A percentile compares a stretch with the other conserved stretches of the same genome.
Evolutionary conservation across 2,888 invertebrate species (phyloP).

Genomic region (Pachydiplax longipennis): DNA sequence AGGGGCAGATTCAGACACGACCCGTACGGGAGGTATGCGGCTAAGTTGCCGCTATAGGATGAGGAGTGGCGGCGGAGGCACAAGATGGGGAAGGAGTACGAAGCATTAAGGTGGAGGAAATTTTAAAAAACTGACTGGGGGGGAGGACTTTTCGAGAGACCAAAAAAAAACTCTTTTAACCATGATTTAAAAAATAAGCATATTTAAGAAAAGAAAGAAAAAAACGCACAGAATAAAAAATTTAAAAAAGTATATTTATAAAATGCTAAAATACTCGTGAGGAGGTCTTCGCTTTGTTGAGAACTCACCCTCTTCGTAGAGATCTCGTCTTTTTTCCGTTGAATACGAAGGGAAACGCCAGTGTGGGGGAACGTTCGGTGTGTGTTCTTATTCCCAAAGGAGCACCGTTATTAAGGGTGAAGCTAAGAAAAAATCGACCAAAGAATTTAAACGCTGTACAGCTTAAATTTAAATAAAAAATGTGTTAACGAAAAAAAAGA

Average conservation of each 20-base stretch:
- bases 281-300: not conserved
- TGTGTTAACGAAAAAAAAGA: not conserved
- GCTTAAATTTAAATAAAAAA: not conserved
- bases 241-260: conserved; percentile 35
- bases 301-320: not conserved
- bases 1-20: conserved; percentile 44
- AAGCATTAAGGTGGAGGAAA: not conserved
- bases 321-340: not conserved
- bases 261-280: conserved; percentile 1
- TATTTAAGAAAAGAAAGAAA: not conserved
- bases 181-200: not conserved
- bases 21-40: conserved; percentile 44
- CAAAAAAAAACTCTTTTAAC: conserved; percentile 15
- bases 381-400: not conserved
- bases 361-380: not conserved
- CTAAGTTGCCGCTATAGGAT: conserved; percentile 35
- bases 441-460: not conserved
- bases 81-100: not conserved
- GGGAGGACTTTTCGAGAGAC: conserved; percentile 24
- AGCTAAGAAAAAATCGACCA: not conserved
- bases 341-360: not conserved
- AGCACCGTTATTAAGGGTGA: not conserved
- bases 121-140: not conserved
- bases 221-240: conserved; percentile 19
- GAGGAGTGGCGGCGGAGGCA: not conserved